Conservation (phyloP, 2,797 vertebrate species). For the Coendou prehensilis region DNA sequence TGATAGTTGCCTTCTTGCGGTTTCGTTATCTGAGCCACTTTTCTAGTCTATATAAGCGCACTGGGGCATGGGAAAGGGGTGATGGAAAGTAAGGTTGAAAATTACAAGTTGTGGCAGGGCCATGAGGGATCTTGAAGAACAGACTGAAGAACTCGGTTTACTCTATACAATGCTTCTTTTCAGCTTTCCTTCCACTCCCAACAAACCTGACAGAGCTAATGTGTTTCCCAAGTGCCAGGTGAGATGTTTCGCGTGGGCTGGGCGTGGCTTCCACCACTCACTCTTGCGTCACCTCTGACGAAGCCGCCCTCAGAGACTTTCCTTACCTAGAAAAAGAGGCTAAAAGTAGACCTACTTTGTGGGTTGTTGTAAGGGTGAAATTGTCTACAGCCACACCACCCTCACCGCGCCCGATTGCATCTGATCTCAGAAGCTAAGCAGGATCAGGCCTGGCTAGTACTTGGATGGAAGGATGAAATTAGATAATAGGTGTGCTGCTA, state of each 20-base stretch:
- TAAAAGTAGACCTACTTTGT: neutral
- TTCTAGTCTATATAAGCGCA: neutral
- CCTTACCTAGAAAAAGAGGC: neutral
- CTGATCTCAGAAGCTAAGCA: neutral
- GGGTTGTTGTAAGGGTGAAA: neutral
- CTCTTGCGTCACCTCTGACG: neutral
- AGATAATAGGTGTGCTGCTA: neutral
- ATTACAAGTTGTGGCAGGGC: neutral
- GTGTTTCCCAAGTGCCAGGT: neutral
- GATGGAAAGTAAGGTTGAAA: conserved; percentile 27
- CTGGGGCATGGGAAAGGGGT: neutral
- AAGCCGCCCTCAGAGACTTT: neutral
- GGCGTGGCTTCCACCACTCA: neutral
- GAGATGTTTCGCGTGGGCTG: neutral
- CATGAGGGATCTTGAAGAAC: neutral
- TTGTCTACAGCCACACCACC: neutral
- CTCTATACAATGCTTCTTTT: conserved; percentile 21
- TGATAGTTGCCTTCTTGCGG: neutral
- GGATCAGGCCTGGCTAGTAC: neutral
- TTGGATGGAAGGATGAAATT: neutral
- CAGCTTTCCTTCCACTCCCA: neutral
- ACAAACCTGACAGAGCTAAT: neutral
- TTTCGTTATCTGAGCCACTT: neutral
- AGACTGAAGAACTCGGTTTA: neutral
- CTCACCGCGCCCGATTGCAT: no score